Evolutionary conservation across 2,888 invertebrate genomes (phyloP).

Genomic region (Athetis lepigone): DNA sequence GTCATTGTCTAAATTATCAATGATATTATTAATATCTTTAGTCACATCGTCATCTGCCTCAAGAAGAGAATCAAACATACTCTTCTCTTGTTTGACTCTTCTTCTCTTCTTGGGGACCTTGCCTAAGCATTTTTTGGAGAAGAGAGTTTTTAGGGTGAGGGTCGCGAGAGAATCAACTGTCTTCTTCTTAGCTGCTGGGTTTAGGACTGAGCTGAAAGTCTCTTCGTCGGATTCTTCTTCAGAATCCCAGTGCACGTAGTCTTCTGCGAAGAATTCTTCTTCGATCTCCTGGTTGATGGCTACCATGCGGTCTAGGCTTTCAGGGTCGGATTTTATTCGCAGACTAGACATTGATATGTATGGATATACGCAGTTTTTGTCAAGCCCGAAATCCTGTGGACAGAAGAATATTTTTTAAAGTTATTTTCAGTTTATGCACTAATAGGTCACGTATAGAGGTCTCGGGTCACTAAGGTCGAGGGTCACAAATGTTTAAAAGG

Average conservation of each 20-base stretch:
- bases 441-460: no score
- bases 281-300: slow-evolving; percentile 72
- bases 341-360: slow-evolving; percentile 64
- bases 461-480: no score
- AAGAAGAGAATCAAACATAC: slow-evolving; percentile 50
- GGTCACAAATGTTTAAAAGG: no score
- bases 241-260: slow-evolving; percentile 77
- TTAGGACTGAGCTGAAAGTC: slow-evolving; percentile 4
- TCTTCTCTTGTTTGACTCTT: slow-evolving; percentile 42
- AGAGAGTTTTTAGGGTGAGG: slow-evolving; percentile 76
- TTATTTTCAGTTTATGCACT: neutral
- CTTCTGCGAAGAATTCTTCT: slow-evolving; percentile 68
- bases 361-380: slow-evolving; percentile 74
- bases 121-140: slow-evolving; percentile 74
- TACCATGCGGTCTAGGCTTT: slow-evolving; percentile 74
- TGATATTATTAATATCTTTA: slow-evolving; percentile 69
- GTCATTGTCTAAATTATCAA: slow-evolving; percentile 67
- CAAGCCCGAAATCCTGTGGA: slow-evolving; percentile 77
- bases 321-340: slow-evolving; percentile 70
- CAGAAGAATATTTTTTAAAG: neutral
- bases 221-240: slow-evolving; percentile 61
- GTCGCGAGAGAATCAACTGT: slow-evolving; percentile 68
- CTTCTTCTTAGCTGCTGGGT: slow-evolving; percentile 22
- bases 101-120: slow-evolving; percentile 76
- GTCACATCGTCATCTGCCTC: slow-evolving; percentile 60